Conservation (phyloP, 2,888 invertebrate genomes). For the Deilephila elpenor region DNA sequence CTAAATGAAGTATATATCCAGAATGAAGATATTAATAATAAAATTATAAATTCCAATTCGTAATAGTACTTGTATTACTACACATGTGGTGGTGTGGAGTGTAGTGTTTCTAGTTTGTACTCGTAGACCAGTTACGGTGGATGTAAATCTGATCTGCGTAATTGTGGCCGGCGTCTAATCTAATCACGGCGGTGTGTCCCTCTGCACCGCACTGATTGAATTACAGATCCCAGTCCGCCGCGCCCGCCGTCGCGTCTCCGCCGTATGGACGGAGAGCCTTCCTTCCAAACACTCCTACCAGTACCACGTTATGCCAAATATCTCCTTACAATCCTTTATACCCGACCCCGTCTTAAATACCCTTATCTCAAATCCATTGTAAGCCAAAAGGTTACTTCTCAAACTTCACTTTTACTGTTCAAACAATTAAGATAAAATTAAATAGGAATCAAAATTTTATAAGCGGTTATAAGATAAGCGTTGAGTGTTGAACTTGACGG, state of each 20-base stretch:
- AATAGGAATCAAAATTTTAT: slow-evolving; percentile 81
- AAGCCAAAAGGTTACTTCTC: slow-evolving; percentile 66
- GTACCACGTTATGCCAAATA: slow-evolving; percentile 1
- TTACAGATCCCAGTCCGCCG: slow-evolving; percentile 62
- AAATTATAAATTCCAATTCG: not conserved
- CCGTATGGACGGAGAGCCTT: slow-evolving; percentile 47
- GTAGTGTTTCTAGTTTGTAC: not conserved
- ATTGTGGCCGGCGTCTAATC: slow-evolving; percentile 82
- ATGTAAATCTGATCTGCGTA: slow-evolving; percentile 82
- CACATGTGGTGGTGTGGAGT: not conserved
- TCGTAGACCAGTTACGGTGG: slow-evolving; percentile 48
- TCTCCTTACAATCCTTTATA: not conserved
- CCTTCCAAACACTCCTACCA: slow-evolving; percentile 31
- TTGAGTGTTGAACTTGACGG: slow-evolving; percentile 76
- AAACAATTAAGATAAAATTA: slow-evolving; percentile 81
- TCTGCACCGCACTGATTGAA: slow-evolving; percentile 77
- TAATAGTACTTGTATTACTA: not conserved
- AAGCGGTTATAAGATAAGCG: slow-evolving; percentile 79
- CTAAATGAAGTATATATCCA: not conserved
- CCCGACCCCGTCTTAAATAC: slow-evolving; percentile 17
- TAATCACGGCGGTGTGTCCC: slow-evolving; percentile 77
- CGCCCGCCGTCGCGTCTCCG: slow-evolving; percentile 39
- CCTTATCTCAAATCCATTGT: slow-evolving; percentile 55
- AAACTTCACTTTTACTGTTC: slow-evolving; percentile 74
- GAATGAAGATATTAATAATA: not conserved